These are phyloP conservation scores for western clawed frog (Xenopus tropicalis) DNA, from an alignment of 2,113 vertebrate genomes.

Conservation along the genomic window DNA sequence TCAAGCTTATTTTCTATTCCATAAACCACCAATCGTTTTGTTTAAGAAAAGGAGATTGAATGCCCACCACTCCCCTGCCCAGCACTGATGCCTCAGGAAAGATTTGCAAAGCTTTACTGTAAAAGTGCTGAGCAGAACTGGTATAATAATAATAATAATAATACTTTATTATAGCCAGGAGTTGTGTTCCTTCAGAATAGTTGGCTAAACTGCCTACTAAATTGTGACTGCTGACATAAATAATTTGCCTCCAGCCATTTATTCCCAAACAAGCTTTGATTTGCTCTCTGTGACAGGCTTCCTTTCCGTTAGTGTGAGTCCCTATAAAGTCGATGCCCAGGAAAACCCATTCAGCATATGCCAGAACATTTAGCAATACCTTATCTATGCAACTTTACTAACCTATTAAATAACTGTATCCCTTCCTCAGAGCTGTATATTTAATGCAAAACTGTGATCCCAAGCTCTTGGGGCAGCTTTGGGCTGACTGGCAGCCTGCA, in stretches of 20 bases:
- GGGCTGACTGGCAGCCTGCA: too few species aligned
- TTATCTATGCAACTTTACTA: too few species aligned
- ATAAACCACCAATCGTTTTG: too few species aligned
- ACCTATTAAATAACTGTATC: too few species aligned
- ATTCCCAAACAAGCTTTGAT: neutral
- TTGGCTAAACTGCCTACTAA: neutral
- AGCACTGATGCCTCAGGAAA: neutral
- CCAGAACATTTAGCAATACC: too few species aligned
- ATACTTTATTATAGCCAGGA: neutral
- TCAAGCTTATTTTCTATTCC: too few species aligned
- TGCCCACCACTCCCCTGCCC: too few species aligned
- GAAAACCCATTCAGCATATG: too few species aligned
- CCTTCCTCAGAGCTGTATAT: too few species aligned
- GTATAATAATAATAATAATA: neutral
- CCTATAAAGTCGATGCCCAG: neutral
- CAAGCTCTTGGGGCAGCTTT: too few species aligned
- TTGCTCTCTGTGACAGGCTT: neutral
- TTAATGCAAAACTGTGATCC: too few species aligned
- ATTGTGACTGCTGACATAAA: constrained; percentile 1
- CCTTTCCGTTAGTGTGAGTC: neutral
- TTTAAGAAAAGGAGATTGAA: too few species aligned
- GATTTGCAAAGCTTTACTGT: neutral
- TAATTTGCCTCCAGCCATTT: neutral
- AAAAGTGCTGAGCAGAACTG: neutral
- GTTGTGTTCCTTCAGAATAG: neutral